A percentile compares a stretch with the other conserved stretches of the same genome.
phyloP scores from a whole-genome alignment of 2,797 vertebrate species.

The Enteromius trimaculatus region DNA sequence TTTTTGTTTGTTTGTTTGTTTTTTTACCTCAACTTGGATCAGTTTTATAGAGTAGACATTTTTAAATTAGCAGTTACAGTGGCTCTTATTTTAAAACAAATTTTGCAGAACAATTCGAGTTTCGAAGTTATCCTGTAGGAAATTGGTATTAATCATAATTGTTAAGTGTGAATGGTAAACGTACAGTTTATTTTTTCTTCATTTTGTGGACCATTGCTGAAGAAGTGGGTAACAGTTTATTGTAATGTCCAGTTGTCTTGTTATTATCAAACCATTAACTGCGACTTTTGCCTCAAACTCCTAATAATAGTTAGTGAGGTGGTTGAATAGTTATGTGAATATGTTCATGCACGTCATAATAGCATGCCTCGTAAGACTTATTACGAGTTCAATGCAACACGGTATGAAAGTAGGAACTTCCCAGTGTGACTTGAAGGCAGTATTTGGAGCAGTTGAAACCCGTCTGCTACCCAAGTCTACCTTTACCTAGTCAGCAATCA shows the following conservation, averaged over 20 bases:
- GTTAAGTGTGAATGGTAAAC: not conserved
- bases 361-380: not conserved
- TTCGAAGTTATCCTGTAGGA: not conserved
- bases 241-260: not conserved
- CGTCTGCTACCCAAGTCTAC: not conserved
- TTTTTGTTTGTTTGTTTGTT: not conserved
- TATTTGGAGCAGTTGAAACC: not conserved
- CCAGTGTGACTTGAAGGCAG: not conserved
- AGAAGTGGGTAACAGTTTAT: no score
- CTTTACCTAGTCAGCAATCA: not conserved
- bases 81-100: no score
- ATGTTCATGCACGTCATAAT: not conserved
- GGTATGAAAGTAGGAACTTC: not conserved
- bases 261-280: not conserved
- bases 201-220: no score
- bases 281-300: not conserved
- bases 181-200: no score
- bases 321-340: not conserved
- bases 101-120: no score
- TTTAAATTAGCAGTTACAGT: no score
- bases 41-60: no score
- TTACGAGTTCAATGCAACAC: not conserved
- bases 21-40: no score
- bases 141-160: not conserved
- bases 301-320: not conserved